These are phyloP conservation scores for Mimachlamys varia DNA, from an alignment of 2,888 invertebrate genomes.

Conservation along the genomic window DNA sequence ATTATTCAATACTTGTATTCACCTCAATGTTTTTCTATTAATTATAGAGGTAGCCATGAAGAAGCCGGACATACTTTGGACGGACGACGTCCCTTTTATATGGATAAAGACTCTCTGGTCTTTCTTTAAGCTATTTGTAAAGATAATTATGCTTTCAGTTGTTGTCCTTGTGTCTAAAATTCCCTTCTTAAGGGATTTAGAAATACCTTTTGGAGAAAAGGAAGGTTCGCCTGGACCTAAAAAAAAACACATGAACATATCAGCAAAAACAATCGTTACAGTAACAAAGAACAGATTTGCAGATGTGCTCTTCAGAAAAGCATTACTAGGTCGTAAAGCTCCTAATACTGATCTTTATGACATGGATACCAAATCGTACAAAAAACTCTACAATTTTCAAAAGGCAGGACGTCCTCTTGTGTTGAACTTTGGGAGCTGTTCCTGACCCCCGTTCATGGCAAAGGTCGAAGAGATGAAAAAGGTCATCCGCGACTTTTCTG, in stretches of 20 bases:
- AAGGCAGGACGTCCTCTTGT: constrained; percentile 56
- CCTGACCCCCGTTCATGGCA: constrained; percentile 60
- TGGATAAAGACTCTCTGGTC: not conserved
- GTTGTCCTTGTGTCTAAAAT: not conserved
- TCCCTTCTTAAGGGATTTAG: not conserved
- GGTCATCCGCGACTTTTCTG: constrained; percentile 49
- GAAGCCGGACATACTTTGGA: not conserved
- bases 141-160: not conserved
- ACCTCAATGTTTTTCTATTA: too few relatives aligned
- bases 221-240: not conserved
- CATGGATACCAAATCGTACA: constrained; percentile 11
- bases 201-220: not conserved
- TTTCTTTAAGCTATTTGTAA: not conserved
- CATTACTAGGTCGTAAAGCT: constrained; percentile 10
- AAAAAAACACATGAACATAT: not conserved
- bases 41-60: not conserved
- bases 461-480: constrained; percentile 51
- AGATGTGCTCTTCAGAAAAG: not conserved
- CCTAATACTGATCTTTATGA: constrained; percentile 35
- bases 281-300: not conserved
- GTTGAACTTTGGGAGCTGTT: constrained; percentile 58
- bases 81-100: not conserved
- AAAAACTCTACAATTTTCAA: constrained; percentile 48
- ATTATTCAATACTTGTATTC: too few relatives aligned
- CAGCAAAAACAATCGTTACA: not conserved